Base-by-base conservation (phyloP, 2,113 vertebrate genomes). In the Zingel zingel region DNA sequence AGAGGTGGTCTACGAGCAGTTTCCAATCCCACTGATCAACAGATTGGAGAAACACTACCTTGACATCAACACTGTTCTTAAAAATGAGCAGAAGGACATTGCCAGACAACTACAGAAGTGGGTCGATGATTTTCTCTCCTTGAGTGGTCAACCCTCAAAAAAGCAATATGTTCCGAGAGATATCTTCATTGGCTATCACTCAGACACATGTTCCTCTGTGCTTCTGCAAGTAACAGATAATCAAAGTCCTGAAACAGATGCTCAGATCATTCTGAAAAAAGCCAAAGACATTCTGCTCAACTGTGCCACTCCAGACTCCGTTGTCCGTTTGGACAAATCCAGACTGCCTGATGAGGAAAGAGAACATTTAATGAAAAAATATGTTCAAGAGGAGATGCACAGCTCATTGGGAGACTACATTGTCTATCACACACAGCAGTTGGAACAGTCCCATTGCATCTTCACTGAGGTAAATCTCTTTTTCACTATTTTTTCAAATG, bases 21-120 rank as follows among this genome's bases (percentile, higher is more conserved):
- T 98, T 43, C 97, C 97, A 57, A 95, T 98, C 64, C 97, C 97
- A 0, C 94, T 98, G 27, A 96, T 97, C 80, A 98, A 98, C 93
- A 95, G 97, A 0, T 93, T 98, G 83, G 97, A 98, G 3, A 98
- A 98, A 82, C 97, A 98, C 92, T 97, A 96, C 82, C 85, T 98
- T 90, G 97, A 98, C 81, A 94, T 97, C 57, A 90, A 88, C 6
- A 97, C 96, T 0, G 88, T 97, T n/a, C 91, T 98, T 80, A 92
- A 92, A 54, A 56, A 6, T 15, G 87, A 91, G 14, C 96, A 97
- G 75, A 95, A 90, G 54, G 1, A 21, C 0, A 65, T 90, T 0
- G 96, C 96, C n/a, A 0, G 4, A 1, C 62, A 93, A 13, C 91
- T 98, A 69, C 1, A 92, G 64, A 25, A 2, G 11, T 98, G 97